Conservation (phyloP, 2,797 vertebrate genomes). For the Pelodytes ibericus region DNA sequence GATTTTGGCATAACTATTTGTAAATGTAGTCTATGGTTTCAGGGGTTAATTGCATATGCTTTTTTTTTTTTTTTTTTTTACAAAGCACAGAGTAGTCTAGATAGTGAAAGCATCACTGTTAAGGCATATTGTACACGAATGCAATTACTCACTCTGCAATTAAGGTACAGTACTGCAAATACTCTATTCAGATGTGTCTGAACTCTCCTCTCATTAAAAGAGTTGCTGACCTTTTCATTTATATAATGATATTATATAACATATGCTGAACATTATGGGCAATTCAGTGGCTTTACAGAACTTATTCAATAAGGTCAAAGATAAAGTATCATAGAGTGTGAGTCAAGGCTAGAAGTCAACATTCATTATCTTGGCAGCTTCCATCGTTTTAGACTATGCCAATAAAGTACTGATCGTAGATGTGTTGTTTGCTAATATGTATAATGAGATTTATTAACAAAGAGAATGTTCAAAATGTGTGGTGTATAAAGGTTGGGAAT, state of each 20-base stretch:
- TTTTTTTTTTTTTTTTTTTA: too few species aligned
- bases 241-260: constrained; percentile 13
- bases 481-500: too few species aligned
- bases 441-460: background rate
- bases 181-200: background rate
- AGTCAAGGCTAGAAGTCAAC: background rate
- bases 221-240: constrained; percentile 9
- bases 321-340: background rate
- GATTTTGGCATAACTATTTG: background rate
- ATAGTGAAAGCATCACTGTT: background rate
- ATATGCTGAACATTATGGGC: constrained; percentile 6
- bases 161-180: constrained; percentile 4
- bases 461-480: too few species aligned
- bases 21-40: background rate
- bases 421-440: background rate
- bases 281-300: background rate
- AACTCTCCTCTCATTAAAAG: background rate
- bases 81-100: background rate
- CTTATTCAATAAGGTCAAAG: constrained; percentile 7
- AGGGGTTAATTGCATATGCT: background rate
- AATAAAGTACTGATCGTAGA: background rate
- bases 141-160: background rate
- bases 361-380: background rate
- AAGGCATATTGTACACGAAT: constrained; percentile 29
- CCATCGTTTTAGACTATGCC: background rate